Evolutionary conservation across 2,797 vertebrate genomes (phyloP).

Genomic region (Schizopygopsis malacanthus): DNA sequence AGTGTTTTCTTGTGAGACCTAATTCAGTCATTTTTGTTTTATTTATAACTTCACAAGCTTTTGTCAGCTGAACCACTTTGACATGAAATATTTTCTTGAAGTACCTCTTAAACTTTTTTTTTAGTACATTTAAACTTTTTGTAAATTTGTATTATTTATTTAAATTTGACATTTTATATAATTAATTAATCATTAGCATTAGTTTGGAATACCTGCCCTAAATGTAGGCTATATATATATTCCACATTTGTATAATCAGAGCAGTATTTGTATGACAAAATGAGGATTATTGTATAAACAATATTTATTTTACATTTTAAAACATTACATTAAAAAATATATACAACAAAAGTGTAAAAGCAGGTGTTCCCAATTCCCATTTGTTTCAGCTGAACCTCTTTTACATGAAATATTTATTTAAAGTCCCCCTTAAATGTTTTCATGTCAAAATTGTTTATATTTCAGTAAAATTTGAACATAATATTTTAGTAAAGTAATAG

Average conservation of each 20-base stretch:
- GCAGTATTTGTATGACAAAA: not conserved
- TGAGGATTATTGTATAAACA: too few relatives aligned
- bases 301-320: not conserved
- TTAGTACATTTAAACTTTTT: too few relatives aligned
- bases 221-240: not conserved
- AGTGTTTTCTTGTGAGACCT: not conserved
- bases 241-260: not conserved
- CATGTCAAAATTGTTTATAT: not conserved
- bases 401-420: not conserved
- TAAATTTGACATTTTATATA: not conserved
- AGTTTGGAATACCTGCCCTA: not conserved
- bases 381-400: not conserved
- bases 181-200: not conserved
- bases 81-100: too few relatives aligned
- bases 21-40: not conserved
- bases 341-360: too few relatives aligned
- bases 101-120: too few relatives aligned
- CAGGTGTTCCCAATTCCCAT: not conserved
- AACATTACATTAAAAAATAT: too few relatives aligned
- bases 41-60: not conserved
- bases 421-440: not conserved
- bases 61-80: too few relatives aligned
- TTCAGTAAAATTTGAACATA: not conserved
- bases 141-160: not conserved
- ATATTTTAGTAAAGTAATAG: not conserved